phyloP scores from a whole-genome alignment of 2,113 vertebrate species.

The Gasterosteus nipponicus region DNA sequence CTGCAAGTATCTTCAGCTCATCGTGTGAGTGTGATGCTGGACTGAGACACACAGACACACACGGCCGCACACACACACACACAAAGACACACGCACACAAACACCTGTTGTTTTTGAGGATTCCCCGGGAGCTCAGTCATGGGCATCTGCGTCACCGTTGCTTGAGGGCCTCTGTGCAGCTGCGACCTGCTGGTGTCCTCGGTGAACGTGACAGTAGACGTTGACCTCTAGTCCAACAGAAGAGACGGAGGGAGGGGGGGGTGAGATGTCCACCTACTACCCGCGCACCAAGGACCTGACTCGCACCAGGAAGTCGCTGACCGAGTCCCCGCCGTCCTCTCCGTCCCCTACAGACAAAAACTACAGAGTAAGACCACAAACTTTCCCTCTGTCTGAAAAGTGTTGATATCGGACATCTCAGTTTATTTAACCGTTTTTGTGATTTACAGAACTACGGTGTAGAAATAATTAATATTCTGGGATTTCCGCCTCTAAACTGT shows the following conservation, averaged over 20 bases:
- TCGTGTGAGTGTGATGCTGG: slow-evolving; percentile 24
- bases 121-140: slow-evolving; percentile 58
- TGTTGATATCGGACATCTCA: background rate
- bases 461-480: background rate
- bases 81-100: slow-evolving; percentile 15
- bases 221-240: slow-evolving; percentile 27
- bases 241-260: slow-evolving; percentile 9
- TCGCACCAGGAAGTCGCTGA: slow-evolving; percentile 90
- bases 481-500: background rate
- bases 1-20: slow-evolving; percentile 8
- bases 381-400: background rate
- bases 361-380: slow-evolving; percentile 88
- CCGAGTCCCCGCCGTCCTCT: slow-evolving; percentile 92
- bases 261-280: slow-evolving; percentile 91
- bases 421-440: background rate
- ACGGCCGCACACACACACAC: slow-evolving; percentile 31
- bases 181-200: slow-evolving; percentile 49
- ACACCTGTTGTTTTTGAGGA: slow-evolving; percentile 71
- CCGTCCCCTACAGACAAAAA: slow-evolving; percentile 93
- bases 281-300: slow-evolving; percentile 91
- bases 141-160: slow-evolving; percentile 56
- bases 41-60: slow-evolving; percentile 41
- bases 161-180: slow-evolving; percentile 55
- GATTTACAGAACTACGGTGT: background rate
- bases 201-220: slow-evolving; percentile 46